Percentiles rank a stretch among this genome's conserved stretches.
These are phyloP conservation scores for Chelonoidis abingdonii DNA, from an alignment of 2,113 vertebrate species.

Conservation along the genomic window DNA sequence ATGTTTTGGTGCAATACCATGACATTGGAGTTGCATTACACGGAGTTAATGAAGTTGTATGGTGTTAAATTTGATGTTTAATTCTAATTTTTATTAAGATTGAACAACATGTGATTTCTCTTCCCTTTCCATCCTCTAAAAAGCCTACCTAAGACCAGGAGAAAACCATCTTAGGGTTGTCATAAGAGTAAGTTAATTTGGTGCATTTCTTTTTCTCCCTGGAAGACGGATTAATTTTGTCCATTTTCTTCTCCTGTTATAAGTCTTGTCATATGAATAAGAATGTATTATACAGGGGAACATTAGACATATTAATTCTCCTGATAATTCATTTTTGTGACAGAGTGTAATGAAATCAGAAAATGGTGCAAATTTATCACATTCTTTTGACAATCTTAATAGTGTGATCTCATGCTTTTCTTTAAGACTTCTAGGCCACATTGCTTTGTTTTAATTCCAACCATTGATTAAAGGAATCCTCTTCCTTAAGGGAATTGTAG, in stretches of 20 bases:
- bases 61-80: neutral
- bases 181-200: conserved; percentile 50
- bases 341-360: conserved; percentile 66
- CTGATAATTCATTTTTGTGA: conserved; percentile 57
- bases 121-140: too few species aligned
- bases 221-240: conserved; percentile 65
- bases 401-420: conserved; percentile 33
- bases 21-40: neutral
- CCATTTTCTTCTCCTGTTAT: conserved; percentile 56
- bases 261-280: conserved; percentile 58
- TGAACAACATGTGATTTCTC: neutral
- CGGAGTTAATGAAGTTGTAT: neutral
- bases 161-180: neutral
- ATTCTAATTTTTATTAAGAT: neutral
- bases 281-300: conserved; percentile 59
- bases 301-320: conserved; percentile 63
- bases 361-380: conserved; percentile 53
- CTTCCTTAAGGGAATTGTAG: conserved; percentile 3
- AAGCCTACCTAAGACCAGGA: neutral
- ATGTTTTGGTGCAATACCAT: neutral
- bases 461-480: conserved; percentile 33
- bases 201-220: conserved; percentile 64
- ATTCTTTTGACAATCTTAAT: conserved; percentile 56
- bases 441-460: conserved; percentile 41
- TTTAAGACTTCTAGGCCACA: conserved; percentile 49